Evolutionary conservation across 2,888 invertebrate genomes (phyloP).

Genomic region (Phortica magna): DNA sequence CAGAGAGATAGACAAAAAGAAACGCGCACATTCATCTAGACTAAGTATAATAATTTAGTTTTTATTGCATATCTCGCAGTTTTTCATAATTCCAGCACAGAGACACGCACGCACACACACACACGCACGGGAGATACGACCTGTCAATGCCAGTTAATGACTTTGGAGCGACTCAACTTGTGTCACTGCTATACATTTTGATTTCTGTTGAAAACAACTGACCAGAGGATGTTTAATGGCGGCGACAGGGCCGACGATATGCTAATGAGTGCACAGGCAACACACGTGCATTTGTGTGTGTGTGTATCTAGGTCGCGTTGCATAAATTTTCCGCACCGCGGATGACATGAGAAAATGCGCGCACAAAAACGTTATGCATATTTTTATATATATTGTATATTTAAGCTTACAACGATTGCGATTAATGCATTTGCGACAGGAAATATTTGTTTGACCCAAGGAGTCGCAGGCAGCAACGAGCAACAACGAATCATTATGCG

Average conservation of each 20-base stretch:
- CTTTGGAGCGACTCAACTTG: not conserved
- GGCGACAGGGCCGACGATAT: conserved; percentile 5
- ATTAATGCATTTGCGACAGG: conserved; percentile 10
- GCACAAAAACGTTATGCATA: conserved; percentile 65
- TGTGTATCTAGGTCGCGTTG: conserved; percentile 21
- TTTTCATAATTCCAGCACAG: not conserved
- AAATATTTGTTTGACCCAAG: conserved; percentile 9
- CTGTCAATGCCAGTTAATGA: conserved; percentile 29
- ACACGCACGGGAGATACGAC: not conserved
- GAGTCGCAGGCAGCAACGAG: not conserved
- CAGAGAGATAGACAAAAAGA: not conserved
- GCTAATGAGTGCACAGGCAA: conserved; percentile 39
- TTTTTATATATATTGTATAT: conserved; percentile 25
- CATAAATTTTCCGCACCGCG: conserved; percentile 68
- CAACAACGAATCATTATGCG: not conserved
- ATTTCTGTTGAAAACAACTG: not conserved
- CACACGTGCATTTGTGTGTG: not conserved
- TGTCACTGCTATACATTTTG: conserved; percentile 5
- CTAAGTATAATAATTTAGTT: conserved; percentile 20
- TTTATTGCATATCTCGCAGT: conserved; percentile 14
- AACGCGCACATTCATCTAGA: conserved; percentile 5
- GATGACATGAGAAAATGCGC: conserved; percentile 63
- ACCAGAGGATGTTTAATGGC: not conserved
- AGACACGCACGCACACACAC: not conserved
- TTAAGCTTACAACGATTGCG: not conserved